Percentiles rank a stretch among this genome's conserved stretches.
These are phyloP conservation scores for Sericinus montela DNA, from an alignment of 2,888 invertebrate genomes.

Conservation along the genomic window DNA sequence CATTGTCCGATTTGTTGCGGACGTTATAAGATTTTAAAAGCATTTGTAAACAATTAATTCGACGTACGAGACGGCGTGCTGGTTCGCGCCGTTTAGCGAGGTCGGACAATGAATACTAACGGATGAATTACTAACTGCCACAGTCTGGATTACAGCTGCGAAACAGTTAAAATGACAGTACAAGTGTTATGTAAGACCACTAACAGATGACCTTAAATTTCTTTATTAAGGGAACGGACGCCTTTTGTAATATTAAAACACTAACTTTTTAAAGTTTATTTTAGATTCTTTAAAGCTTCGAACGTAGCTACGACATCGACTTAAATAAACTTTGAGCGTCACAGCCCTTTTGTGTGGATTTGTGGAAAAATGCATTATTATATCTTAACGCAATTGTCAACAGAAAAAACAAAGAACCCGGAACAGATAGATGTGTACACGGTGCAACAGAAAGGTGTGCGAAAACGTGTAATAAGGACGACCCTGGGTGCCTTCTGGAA, in stretches of 20 bases:
- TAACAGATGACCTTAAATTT: too few species aligned
- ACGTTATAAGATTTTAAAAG: slow-evolving; percentile 43
- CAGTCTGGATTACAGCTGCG: too few species aligned
- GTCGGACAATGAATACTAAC: neutral
- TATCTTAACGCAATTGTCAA: slow-evolving; percentile 32
- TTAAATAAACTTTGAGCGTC: too few species aligned
- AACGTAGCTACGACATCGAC: too few species aligned
- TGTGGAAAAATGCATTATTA: neutral
- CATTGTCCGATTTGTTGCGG: slow-evolving; percentile 40
- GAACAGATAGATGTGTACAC: slow-evolving; percentile 85
- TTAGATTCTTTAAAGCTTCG: too few species aligned
- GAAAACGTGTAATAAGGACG: slow-evolving; percentile 81
- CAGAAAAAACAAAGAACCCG: slow-evolving; percentile 87
- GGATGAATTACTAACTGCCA: neutral
- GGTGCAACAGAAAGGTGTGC: slow-evolving; percentile 78
- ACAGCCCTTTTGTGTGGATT: too few species aligned
- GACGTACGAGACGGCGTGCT: slow-evolving; percentile 25
- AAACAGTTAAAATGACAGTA: too few species aligned
- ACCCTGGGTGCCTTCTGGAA: slow-evolving; percentile 84
- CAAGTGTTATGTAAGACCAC: too few species aligned
- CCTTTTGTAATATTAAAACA: too few species aligned
- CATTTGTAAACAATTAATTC: slow-evolving; percentile 55
- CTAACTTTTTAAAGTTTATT: too few species aligned
- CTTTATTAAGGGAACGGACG: too few species aligned
- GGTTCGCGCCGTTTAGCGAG: slow-evolving; percentile 21